Conservation (phyloP, 2,888 invertebrate genomes). For the Agonopterix subpropinquella region DNA sequence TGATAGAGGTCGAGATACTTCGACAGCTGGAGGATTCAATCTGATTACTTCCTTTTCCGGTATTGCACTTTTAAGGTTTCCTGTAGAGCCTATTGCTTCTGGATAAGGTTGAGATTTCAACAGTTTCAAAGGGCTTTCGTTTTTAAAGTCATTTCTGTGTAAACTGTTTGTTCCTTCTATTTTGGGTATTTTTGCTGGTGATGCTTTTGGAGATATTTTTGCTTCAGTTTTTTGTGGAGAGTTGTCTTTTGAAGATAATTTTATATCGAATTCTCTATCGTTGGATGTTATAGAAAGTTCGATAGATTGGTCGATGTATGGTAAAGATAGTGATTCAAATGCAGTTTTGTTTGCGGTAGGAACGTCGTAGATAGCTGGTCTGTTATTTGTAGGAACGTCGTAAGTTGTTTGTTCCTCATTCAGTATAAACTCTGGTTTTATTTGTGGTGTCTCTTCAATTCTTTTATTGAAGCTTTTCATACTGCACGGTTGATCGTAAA, state of each 20-base stretch:
- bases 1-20: conserved; percentile 81
- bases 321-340: conserved; percentile 61
- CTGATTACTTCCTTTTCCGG: conserved; percentile 63
- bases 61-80: conserved; percentile 51
- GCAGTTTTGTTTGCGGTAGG: conserved; percentile 55
- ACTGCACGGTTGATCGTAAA: conserved; percentile 57
- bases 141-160: conserved; percentile 56
- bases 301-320: conserved; percentile 68
- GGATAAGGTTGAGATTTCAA: conserved; percentile 53
- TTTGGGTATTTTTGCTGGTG: conserved; percentile 48
- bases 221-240: conserved; percentile 48
- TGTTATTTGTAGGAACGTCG: conserved; percentile 66
- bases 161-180: conserved; percentile 53
- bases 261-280: conserved; percentile 69
- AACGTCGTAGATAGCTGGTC: conserved; percentile 64
- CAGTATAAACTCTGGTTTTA: conserved; percentile 54
- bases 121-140: conserved; percentile 42
- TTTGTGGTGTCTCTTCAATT: conserved; percentile 25
- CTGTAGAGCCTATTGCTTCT: conserved; percentile 57
- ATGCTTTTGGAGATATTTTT: conserved; percentile 34
- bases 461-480: conserved; percentile 34
- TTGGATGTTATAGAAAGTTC: conserved; percentile 65
- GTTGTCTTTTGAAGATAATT: conserved; percentile 57
- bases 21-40: conserved; percentile 70
- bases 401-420: conserved; percentile 51